Evolutionary conservation across 2,113 vertebrate genomes (phyloP).

Genomic region (Tachysurus fulvidraco): DNA sequence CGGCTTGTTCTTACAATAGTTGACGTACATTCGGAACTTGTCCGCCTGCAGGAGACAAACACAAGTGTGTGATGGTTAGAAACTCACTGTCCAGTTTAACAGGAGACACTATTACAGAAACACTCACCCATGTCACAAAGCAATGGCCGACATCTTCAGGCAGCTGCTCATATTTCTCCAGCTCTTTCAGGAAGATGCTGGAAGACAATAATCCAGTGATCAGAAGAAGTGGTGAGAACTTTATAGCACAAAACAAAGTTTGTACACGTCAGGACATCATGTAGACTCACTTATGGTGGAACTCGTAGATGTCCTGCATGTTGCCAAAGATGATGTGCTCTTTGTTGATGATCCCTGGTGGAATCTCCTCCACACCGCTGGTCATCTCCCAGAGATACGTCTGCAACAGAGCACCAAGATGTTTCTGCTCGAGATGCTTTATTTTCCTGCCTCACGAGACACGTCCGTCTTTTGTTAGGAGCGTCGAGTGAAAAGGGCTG

Average conservation of each 20-base stretch:
- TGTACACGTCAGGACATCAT: background rate
- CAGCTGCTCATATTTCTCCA: conserved; percentile 97
- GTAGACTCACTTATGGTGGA: conserved; percentile 91
- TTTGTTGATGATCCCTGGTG: conserved; percentile 93
- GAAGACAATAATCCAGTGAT: background rate
- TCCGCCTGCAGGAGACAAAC: conserved; percentile 79
- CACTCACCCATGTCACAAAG: conserved; percentile 95
- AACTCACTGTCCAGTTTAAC: no score
- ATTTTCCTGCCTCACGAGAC: background rate
- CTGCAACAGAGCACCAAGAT: conserved; percentile 62
- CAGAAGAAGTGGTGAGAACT: background rate
- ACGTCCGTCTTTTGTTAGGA: no score
- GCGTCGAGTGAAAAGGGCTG: background rate
- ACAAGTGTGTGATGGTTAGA: background rate
- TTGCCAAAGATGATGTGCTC: conserved; percentile 98
- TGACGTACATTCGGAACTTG: conserved; percentile 99
- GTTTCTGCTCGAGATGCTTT: background rate
- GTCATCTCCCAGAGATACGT: conserved; percentile 99
- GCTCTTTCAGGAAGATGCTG: conserved; percentile 97
- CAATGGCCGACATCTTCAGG: conserved; percentile 99
- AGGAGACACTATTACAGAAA: background rate
- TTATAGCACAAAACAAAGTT: background rate
- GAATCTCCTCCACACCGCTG: conserved; percentile 96
- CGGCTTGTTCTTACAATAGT: conserved; percentile 98
- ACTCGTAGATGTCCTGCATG: conserved; percentile 98